Percentiles rank a stretch among this genome's conserved stretches.
Conservation (phyloP, 2,888 invertebrate species). For the Amphipoea oculea region DNA sequence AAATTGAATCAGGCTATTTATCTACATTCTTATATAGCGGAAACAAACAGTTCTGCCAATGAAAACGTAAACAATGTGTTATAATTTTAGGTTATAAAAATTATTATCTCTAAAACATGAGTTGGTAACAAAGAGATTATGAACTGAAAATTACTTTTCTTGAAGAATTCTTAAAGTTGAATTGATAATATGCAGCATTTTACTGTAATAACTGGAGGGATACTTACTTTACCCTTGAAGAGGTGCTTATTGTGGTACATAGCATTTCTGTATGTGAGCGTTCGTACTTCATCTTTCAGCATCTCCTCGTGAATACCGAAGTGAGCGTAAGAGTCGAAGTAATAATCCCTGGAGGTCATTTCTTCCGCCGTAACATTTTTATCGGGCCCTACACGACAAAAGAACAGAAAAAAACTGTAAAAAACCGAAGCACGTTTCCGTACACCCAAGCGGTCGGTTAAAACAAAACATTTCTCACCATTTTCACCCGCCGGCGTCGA, state of each 20-base stretch:
- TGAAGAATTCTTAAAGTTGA: background rate
- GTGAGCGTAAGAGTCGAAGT: constrained; percentile 99
- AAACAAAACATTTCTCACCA: constrained; percentile 78
- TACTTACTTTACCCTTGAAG: constrained; percentile 95
- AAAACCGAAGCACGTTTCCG: constrained; percentile 85
- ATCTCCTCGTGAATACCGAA: constrained; percentile 99
- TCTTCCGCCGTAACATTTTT: constrained; percentile 94
- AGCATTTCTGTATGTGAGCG: constrained; percentile 99
- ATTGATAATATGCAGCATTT: background rate
- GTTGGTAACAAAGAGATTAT: constrained; percentile 50
- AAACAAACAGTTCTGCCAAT: background rate
- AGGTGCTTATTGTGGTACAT: constrained; percentile 99
- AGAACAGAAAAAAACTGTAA: constrained; percentile 64
- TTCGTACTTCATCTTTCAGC: constrained; percentile 99
- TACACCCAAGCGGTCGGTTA: constrained; percentile 71
- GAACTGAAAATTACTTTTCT: background rate
- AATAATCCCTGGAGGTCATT: constrained; percentile 99
- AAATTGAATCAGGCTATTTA: background rate
- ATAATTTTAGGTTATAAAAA: constrained; percentile 58
- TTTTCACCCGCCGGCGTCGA: constrained; percentile 86
- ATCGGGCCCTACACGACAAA: constrained; percentile 82
- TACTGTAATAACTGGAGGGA: background rate
- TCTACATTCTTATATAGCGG: background rate
- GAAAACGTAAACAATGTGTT: constrained; percentile 42
- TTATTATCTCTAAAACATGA: constrained; percentile 20